A percentile compares a stretch with the other conserved stretches of the same genome.
Evolutionary conservation across 2,113 vertebrate genomes (phyloP).

Genomic region (Colius striatus): DNA sequence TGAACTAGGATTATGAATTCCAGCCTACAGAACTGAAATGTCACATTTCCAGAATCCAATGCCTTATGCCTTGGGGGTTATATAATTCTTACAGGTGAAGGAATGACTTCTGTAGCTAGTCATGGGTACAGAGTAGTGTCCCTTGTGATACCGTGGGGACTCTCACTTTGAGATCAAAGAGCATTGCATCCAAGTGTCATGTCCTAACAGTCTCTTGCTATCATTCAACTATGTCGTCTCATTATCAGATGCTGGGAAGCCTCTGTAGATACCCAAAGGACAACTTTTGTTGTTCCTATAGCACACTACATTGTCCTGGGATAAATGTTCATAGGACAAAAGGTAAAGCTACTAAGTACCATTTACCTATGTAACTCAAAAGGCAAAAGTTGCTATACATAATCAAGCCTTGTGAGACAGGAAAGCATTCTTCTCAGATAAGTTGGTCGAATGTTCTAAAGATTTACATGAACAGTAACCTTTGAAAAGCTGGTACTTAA

Average conservation of each 20-base stretch:
- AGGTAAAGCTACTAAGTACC: background rate
- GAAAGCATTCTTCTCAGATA: background rate
- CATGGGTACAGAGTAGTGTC: background rate
- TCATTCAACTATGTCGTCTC: background rate
- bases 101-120: background rate
- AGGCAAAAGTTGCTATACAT: background rate
- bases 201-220: background rate
- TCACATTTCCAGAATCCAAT: background rate
- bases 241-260: background rate
- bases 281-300: background rate
- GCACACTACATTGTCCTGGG: background rate
- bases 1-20: background rate
- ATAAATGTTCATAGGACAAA: background rate
- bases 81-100: background rate
- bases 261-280: background rate
- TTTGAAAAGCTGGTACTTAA: background rate
- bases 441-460: background rate
- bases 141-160: background rate
- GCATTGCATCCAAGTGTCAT: background rate
- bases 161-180: background rate
- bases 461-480: background rate
- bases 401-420: background rate
- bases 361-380: background rate
- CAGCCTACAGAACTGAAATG: background rate
- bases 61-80: background rate